phyloP scores from a whole-genome alignment of 2,113 vertebrate species.

The Calyptomena viridis region DNA sequence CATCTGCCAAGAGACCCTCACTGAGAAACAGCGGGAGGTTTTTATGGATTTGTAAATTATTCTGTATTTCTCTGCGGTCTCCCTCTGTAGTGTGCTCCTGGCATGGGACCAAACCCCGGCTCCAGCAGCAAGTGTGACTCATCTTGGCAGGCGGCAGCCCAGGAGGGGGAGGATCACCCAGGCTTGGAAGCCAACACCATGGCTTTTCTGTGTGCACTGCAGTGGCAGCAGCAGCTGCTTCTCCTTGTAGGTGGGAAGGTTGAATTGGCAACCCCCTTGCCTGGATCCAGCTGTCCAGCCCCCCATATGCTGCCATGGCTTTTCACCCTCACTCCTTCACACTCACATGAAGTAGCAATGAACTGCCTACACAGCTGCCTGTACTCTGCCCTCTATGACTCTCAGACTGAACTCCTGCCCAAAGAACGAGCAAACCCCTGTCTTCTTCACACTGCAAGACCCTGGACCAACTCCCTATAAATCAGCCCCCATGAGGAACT shows the following conservation, averaged over 20 bases:
- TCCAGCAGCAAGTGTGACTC: slow-evolving; percentile 42
- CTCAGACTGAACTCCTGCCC: not conserved
- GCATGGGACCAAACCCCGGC: not conserved
- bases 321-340: not conserved
- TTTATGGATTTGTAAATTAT: slow-evolving; percentile 39
- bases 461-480: not conserved
- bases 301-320: fast-evolving
- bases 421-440: not conserved
- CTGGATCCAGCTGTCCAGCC: not conserved
- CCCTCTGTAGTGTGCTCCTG: not conserved
- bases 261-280: not conserved
- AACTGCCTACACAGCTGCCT: not conserved
- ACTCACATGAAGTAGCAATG: fast-evolving
- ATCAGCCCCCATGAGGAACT: not conserved
- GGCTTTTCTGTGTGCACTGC: not conserved
- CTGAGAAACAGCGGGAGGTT: not conserved
- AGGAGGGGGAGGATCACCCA: not conserved
- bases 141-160: not conserved
- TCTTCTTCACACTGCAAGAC: not conserved
- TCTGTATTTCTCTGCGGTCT: slow-evolving; percentile 20
- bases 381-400: not conserved
- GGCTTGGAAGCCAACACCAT: not conserved
- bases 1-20: not conserved
- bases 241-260: not conserved
- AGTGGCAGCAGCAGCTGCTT: slow-evolving; percentile 9